Percentiles rank a stretch among this genome's conserved stretches.
These are phyloP conservation scores for Desoria tigrina DNA, from an alignment of 2,888 invertebrate genomes.

Conservation along the genomic window DNA sequence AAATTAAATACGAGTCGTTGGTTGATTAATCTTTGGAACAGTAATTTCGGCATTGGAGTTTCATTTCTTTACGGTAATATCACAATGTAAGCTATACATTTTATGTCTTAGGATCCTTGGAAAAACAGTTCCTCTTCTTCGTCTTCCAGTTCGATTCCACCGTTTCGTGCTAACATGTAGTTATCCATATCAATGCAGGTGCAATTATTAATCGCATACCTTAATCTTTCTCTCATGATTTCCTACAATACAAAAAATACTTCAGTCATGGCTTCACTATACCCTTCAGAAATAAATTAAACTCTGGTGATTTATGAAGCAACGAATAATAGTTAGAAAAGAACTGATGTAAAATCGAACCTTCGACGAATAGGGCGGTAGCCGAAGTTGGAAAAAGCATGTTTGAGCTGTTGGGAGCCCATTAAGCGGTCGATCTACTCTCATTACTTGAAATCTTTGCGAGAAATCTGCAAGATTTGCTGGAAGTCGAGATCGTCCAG, in stretches of 20 bases:
- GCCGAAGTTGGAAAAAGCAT: slow-evolving; percentile 65
- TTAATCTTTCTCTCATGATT: slow-evolving; percentile 64
- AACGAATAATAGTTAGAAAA: too few species aligned
- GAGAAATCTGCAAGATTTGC: slow-evolving; percentile 68
- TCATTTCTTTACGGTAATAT: slow-evolving; percentile 3
- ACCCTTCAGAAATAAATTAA: too few species aligned
- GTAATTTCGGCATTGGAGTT: too few species aligned
- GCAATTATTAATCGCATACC: slow-evolving; percentile 69
- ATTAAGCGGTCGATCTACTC: slow-evolving; percentile 61
- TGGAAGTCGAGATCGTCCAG: slow-evolving; percentile 66
- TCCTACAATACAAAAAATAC: slow-evolving; percentile 57
- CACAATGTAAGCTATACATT: slow-evolving; percentile 6
- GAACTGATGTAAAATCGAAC: slow-evolving; percentile 39
- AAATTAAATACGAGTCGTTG: too few species aligned
- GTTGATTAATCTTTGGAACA: too few species aligned
- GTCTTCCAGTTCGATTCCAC: slow-evolving; percentile 59
- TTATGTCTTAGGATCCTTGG: slow-evolving; percentile 2
- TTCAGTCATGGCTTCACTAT: too few species aligned
- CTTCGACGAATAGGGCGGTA: slow-evolving; percentile 65
- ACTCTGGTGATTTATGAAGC: too few species aligned
- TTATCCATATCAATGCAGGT: slow-evolving; percentile 70
- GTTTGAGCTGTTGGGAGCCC: slow-evolving; percentile 51
- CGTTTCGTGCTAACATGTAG: slow-evolving; percentile 67
- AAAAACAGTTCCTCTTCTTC: slow-evolving; percentile 58
- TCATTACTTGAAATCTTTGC: slow-evolving; percentile 67